These are phyloP conservation scores for Vultur gryphus DNA, from an alignment of 2,797 vertebrate species.

Conservation along the genomic window DNA sequence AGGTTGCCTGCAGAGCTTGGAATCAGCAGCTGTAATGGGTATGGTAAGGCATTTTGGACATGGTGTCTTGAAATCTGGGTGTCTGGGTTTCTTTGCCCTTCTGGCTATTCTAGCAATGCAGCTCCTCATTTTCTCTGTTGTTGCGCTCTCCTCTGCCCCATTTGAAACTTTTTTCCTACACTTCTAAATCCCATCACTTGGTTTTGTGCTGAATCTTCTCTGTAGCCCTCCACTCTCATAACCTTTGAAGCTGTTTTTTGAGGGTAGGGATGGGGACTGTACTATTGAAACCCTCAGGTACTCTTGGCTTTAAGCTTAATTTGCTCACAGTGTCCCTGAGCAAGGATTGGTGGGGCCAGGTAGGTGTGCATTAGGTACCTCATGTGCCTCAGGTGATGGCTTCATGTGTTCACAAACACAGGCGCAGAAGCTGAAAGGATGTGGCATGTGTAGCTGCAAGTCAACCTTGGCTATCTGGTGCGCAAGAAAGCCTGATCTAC, in stretches of 20 bases:
- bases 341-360: not conserved
- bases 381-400: not conserved
- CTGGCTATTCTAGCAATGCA: not conserved
- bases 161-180: not conserved
- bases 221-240: not conserved
- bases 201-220: not conserved
- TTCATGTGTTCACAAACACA: not conserved
- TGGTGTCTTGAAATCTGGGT: not conserved
- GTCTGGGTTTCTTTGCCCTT: not conserved
- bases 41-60: not conserved
- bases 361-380: not conserved
- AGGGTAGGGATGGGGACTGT: not conserved
- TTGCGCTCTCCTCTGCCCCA: not conserved
- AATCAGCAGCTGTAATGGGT: not conserved
- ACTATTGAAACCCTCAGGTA: not conserved
- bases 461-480: not conserved
- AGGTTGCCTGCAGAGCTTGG: not conserved
- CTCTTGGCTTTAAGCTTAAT: not conserved
- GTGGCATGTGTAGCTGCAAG: not conserved
- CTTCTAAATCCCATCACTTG: not conserved
- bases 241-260: not conserved
- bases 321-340: not conserved
- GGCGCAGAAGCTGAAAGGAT: not conserved
- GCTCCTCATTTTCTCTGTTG: not conserved
- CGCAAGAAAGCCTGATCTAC: not conserved